Conservation (phyloP, 2,888 invertebrate genomes). For the Monochamus alternatus region DNA sequence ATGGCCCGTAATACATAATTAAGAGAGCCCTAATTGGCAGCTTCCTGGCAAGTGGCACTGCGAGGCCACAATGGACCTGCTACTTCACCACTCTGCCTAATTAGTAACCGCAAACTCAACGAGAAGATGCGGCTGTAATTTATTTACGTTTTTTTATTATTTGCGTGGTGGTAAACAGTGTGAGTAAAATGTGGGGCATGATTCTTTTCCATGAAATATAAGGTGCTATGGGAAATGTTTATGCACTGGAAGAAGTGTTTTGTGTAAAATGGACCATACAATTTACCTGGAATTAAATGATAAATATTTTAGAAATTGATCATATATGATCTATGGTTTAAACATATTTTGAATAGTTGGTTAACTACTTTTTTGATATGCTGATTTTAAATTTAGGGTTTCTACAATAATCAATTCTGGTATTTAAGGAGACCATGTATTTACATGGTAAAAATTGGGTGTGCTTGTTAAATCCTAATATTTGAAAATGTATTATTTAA, state of each 20-base stretch:
- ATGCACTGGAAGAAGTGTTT: background rate
- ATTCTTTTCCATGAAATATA: background rate
- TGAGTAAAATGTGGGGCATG: background rate
- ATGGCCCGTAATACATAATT: constrained; percentile 62
- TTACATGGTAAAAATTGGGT: too few relatives aligned
- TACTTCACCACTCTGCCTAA: constrained; percentile 49
- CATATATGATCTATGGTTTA: too few relatives aligned
- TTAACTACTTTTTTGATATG: too few relatives aligned
- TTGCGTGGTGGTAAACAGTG: background rate
- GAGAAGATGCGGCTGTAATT: background rate
- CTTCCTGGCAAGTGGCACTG: constrained; percentile 63
- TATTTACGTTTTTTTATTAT: background rate
- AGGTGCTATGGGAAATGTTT: background rate
- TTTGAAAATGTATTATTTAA: too few relatives aligned
- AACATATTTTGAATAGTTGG: too few relatives aligned
- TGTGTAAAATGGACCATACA: too few relatives aligned
- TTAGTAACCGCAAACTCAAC: constrained; percentile 47
- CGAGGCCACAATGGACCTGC: constrained; percentile 55
- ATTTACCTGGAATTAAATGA: too few relatives aligned
- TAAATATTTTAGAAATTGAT: too few relatives aligned
- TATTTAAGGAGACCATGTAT: too few relatives aligned
- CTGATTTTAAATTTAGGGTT: too few relatives aligned
- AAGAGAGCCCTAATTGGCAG: constrained; percentile 65
- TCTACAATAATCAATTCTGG: too few relatives aligned
- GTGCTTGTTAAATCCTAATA: too few relatives aligned